Base-by-base conservation (phyloP, 2,113 vertebrate genomes). In the Pogonocichla stellata region DNA sequence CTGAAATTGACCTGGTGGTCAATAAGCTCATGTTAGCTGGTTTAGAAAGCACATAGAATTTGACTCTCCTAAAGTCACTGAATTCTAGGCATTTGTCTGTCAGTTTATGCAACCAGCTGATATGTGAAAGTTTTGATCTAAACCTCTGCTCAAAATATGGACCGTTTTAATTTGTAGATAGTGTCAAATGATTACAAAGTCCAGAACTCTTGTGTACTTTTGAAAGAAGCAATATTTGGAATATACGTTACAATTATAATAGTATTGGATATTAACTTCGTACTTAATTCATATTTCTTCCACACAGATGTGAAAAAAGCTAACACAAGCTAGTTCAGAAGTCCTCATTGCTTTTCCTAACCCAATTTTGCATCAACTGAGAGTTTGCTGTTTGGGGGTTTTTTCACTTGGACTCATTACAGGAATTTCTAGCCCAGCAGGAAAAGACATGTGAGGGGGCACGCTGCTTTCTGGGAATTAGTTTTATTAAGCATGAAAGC, bases 371-470 rank as follows among this genome's bases (percentile, higher is more conserved):
- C 33, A 56, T 42, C 26, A 92, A 48, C 29, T 86, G 71, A 86
- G 29, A 16, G 28, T 71, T 74, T 78, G 15, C 13, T 23, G 4
- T 17, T 73, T 33, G 65, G 17, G 38, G 0, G 0, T 19, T 42
- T 53, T 72, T 34, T 11, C 42, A 16, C 34, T 86, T 83, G 79
- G 19, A 23, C 36, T 66, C 42, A 14, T 86, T 42, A 70, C 61
- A 88, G 51, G 43, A 80, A 77, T 82, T 90, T 45, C 33, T 70
- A 29, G 50, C 72, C 23, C 34, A 67, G 33, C 28, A 24, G 33
- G 48, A 70, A 54, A n/a, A 81, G 19, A 28, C 31, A 65, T 12
- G 10, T n/a, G 14, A 8, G 9, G 17, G 24, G 14, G 2, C 53
- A 51, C 1, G 6, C 15, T 31, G 10, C 77, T 77, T 82, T 61